These are phyloP conservation scores for Zootermopsis nevadensis DNA, from an alignment of 2,888 invertebrate genomes.

Conservation along the genomic window DNA sequence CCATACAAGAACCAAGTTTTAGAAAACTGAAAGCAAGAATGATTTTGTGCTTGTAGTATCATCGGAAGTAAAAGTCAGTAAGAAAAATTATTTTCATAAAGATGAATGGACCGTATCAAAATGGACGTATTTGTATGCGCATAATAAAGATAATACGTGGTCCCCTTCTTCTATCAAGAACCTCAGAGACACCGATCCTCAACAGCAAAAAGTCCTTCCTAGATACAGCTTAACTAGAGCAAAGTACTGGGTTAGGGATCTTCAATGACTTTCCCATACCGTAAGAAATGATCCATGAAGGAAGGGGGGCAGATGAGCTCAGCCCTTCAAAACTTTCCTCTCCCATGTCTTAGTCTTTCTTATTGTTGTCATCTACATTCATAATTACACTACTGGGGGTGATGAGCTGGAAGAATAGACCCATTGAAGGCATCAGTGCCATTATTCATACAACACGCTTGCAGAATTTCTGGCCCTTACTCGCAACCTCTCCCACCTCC, in stretches of 20 bases:
- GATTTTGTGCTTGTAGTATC: too few species aligned
- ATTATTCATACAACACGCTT: not conserved
- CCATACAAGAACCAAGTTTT: too few species aligned
- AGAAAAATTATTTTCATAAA: too few species aligned
- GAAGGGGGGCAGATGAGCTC: not conserved
- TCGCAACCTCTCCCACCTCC: not conserved
- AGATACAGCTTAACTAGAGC: not conserved
- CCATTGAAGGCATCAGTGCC: not conserved
- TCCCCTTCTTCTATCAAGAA: not conserved
- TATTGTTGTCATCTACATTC: slow-evolving; percentile 34
- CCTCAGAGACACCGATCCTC: not conserved
- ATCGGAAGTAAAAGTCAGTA: too few species aligned
- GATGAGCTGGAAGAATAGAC: not conserved
- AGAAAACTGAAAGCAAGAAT: too few species aligned
- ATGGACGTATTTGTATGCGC: slow-evolving; percentile 10
- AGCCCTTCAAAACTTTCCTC: not conserved
- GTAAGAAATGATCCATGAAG: slow-evolving; percentile 31
- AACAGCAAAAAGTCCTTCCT: not conserved
- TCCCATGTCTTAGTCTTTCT: not conserved
- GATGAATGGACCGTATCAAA: too few species aligned
- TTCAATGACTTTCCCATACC: not conserved
- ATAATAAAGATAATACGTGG: slow-evolving; percentile 13
- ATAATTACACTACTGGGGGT: slow-evolving; percentile 40
- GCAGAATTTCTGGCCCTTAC: not conserved
- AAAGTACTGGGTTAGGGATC: not conserved